These are phyloP conservation scores for Acipenser transmontanus DNA, from an alignment of 2,797 vertebrate species.

Conservation along the genomic window DNA sequence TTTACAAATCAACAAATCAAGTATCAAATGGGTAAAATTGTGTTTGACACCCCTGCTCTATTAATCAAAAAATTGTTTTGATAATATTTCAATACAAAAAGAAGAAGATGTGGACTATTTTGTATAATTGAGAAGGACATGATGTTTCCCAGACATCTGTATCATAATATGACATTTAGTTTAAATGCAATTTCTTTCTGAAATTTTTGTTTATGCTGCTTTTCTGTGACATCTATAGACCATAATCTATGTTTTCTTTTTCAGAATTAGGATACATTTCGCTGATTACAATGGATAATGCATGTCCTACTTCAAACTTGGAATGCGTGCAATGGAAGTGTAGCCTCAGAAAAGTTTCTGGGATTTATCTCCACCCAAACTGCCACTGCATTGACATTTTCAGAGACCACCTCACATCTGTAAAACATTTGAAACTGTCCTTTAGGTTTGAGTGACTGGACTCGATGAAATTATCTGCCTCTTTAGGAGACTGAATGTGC, in stretches of 20 bases:
- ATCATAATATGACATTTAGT: constrained; percentile 57
- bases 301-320: not conserved
- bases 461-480: constrained; percentile 3
- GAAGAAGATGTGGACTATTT: too few species aligned
- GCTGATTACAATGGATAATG: not conserved
- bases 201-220: constrained; percentile 18
- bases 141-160: constrained; percentile 46
- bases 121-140: too few species aligned
- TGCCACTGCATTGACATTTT: constrained; percentile 10
- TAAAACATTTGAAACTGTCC: constrained; percentile 5
- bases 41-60: too few species aligned
- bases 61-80: too few species aligned
- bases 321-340: too few species aligned
- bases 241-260: constrained; percentile 28
- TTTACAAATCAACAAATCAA: too few species aligned
- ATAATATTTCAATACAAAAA: too few species aligned
- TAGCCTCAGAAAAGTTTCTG: too few species aligned
- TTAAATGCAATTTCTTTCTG: constrained; percentile 53
- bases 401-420: not conserved
- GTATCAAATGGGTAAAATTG: too few species aligned
- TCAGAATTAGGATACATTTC: constrained; percentile 22
- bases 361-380: not conserved
- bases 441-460: constrained; percentile 11
- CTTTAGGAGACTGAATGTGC: constrained; percentile 14
- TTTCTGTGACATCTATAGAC: constrained; percentile 40